Base-by-base conservation (phyloP, 2,888 invertebrate species). In the Schrankia costaestrigalis region DNA sequence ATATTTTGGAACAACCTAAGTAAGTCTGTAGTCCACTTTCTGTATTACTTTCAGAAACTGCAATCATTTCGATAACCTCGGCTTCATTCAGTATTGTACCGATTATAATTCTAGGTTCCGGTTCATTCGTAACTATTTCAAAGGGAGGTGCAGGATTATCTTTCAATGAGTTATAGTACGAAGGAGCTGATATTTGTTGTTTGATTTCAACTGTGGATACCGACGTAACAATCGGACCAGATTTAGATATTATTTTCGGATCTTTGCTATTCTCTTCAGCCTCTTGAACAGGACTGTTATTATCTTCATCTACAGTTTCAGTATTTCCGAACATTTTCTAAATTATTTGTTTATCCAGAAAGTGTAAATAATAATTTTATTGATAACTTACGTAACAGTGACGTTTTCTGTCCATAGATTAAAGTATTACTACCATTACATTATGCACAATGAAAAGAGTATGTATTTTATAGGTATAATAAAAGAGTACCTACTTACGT, bases 111-210 rank as follows among this genome's bases (percentile, higher is more conserved):
- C 41, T 59, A 0, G 84, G 78, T 9, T 27, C 46, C 0, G 58
- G 40, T 31, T 71, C 66, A 8, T 37, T 51, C 1, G 22, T 64
- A 0, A 81, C 78, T 25, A 44, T 64, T 21, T 35, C 54, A 31
- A 85, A 86, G 0, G 85, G 83, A 1, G 83, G 83, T 0, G 73
- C 69, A 1, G 76, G 68, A 13, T 79, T 78, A n/a, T 75, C 71
- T 22, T 61, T 71, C n/a, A 87, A 41, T 0, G 74, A 84, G 32
- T 70, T 56, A 1, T 84, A 59, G 47, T 83, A 81, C 0, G 73
- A 79, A 1, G 87, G 86, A 0, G 86, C 87, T 0, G 87, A 87
- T 12, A 60, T 63, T 38, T 85, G 80, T 0, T 51, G 37, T 32
- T 63, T 68, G 10, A 67, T 23, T 5, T 33, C 32, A 1, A 30